Evolutionary conservation across 2,113 vertebrate genomes (phyloP), one percentile per base, ranked within the genome.

Genomic region (Seriola rivoliana): DNA sequence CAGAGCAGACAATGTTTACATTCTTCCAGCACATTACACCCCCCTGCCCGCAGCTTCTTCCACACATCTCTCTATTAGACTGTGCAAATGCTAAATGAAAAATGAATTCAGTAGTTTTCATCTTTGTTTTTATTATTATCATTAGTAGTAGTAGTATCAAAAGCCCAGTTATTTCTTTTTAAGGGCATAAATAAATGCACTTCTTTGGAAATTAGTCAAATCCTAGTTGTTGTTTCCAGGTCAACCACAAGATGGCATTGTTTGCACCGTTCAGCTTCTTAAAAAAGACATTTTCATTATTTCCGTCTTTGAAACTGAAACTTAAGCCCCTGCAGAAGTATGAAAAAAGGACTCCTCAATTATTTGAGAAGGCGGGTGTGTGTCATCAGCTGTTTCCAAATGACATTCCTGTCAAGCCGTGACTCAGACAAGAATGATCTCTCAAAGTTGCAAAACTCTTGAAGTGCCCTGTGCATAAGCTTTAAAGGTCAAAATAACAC

Each of bases 1-100:
- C 88, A 23, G 91, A 90, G 89, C 88, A 90, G 88, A 92, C 89
- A 80, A 70, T 88, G 88, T 92, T 90, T 89, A 87, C 75, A 55
- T 90, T 88, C 88, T 88, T 88, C 66, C 36, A 62, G 68, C 67
- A 58, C 76, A 74, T 78, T 54, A 57, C 23, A 40, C 66, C 63
- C 62, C 63, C 46, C 57, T 23, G 44, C 71, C 75, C 79, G 34
- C 4, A 19, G 4, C 44, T 34, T n/a, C 25, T 75, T 34, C 8
- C 34, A 66, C 69, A 52, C 14, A 62, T 58, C 44, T 65, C 25
- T 32, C 58, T n/a, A 19, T 66, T 36, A 34, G 23, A 50, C 44
- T 46, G 4, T 5, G 46, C 21, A 50, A 54, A 64, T 8, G 0
- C 2, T 3, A 42, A 17, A 17, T 64, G 5, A 40, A 44, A 32